phyloP scores from a whole-genome alignment of 1,140 invertebrate species.

The Paralvinella palmiformis region DNA sequence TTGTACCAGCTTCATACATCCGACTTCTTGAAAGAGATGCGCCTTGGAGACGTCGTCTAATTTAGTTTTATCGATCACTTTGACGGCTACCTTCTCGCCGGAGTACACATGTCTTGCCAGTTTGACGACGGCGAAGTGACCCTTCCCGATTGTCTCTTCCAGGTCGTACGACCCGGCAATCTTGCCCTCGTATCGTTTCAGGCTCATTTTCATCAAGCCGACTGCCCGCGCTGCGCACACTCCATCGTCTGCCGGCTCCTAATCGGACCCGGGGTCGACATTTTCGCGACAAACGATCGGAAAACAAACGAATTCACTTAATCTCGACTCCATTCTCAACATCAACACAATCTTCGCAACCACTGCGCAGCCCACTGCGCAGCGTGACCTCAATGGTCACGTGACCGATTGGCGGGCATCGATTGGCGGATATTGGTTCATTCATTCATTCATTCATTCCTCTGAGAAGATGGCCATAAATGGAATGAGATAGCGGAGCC shows the following conservation, averaged over 20 bases:
- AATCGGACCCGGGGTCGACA: background rate
- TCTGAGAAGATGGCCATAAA: too few species aligned
- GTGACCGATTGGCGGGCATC: too few species aligned
- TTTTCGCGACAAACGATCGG: background rate
- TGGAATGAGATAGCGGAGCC: too few species aligned
- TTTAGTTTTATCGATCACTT: slow-evolving; percentile 96
- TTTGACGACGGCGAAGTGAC: slow-evolving; percentile 99
- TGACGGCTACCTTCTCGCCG: slow-evolving; percentile 86
- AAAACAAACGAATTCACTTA: background rate
- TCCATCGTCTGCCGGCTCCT: background rate
- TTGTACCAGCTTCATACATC: slow-evolving; percentile 98
- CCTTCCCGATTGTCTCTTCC: slow-evolving; percentile 74
- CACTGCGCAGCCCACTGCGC: background rate
- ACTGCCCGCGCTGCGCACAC: too few species aligned
- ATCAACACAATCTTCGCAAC: too few species aligned
- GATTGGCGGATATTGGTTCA: too few species aligned
- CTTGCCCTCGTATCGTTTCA: slow-evolving; percentile 59
- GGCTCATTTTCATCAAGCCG: background rate
- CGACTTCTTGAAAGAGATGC: slow-evolving; percentile 90
- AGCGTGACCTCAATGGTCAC: background rate
- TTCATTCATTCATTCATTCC: too few species aligned
- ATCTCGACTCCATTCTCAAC: background rate
- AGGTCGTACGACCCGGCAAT: slow-evolving; percentile 95
- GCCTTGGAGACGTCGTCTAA: slow-evolving; percentile 92
- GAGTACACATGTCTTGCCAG: slow-evolving; percentile 97